Base-by-base conservation (phyloP, 92 coral and sea anemone species). In the Phenganax subtilis region DNA sequence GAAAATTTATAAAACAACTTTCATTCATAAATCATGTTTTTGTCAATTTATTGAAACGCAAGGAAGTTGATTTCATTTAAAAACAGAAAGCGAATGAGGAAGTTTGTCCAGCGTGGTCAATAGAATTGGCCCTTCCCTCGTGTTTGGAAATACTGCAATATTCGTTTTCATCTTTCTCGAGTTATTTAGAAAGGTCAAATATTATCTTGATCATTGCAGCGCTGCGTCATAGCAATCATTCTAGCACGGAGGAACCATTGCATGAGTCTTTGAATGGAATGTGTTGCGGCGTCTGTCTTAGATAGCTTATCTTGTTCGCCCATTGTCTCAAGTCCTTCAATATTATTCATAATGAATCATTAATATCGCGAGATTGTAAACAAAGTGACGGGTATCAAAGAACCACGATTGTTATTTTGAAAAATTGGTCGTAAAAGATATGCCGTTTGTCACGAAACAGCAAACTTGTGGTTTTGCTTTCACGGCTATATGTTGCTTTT, bases 391-490 rank as follows among this genome's bases (percentile, higher is more conserved):
- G 3, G 62, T 27, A 51, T 61, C 20, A 47, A 79, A 27, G 7
- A 28, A 11, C 15, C 54, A 27, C 29, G 10, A 8, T 17, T 79
- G 15, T 16, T 5, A 12, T 9, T 12, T 16, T 17, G 47, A 54
- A 31, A 51, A 30, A 7, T 15, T 61, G 1, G 53, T 1, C 12
- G 3, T 68, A 7, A 30, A 68, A 30, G 8, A 10, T 53, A 20
- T 30, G 53, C 12, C 0, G 83, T 28, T 60, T 17, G 62, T 62
- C 17, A 63, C 83, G 51, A 54, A 12, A 14, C 83, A 62, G 20
- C 83, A 79, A 14, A 63, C 51, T 27, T 79, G 73, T 54, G 83
- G 29, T n/a, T 10, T 79, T 16, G 74, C 74, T 44, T 79, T 79
- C 74, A 51, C 83, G 4, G 73, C 74, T 29, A 16, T 79, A 14